Evolutionary conservation across 2,888 invertebrate genomes (phyloP), one percentile per base, ranked within the genome.

Genomic region (Branchipolynoe longqiensis): DNA sequence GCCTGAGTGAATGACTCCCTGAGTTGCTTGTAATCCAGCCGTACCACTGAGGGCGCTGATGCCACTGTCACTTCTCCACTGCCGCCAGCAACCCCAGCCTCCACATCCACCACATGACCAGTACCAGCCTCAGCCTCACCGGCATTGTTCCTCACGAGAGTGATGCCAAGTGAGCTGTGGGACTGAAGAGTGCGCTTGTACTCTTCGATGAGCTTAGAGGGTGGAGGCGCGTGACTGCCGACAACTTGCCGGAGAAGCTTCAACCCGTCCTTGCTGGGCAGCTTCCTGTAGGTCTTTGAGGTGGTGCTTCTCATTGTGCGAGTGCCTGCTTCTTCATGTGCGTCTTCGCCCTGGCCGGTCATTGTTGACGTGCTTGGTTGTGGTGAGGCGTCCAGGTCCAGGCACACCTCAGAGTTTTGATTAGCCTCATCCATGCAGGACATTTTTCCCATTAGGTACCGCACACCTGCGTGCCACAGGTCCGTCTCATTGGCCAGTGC

Each of bases 401-500:
- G 78, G 48, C 78, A 78, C 48, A 28, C 33, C 14, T 78, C 28
- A 4, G 48, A 25, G 48, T 41, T 8, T 14, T 25, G 22, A 22
- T 78, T 78, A 18, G 41, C 78, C 25, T 78, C 78, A 12, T 6
- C 33, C 40, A 36, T 38, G 22, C 74, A 74, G 4, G 38, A 41
- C 3, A 74, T 41, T 36, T 36, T 40, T 12, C 12, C 74, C 38
- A 74, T 74, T n/a, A 74, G 25, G 41, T 74, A 74, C 25, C 28
- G 25, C 18, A 78, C 54, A 12, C 78, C 78, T 0, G 78, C 78
- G 54, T 78, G 78, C 78, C 78, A 78, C 48, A 78, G 54, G 54
- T 78, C 78, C 6, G 78, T 78, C 28, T 78, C 78, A 28, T 78
- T 78, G 25, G 78, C 78, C 78, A 78, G 78, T 28, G 78, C 78